These are phyloP conservation scores for Sebastes itinus DNA, from an alignment of 2,797 vertebrate genomes.

Conservation along the genomic window DNA sequence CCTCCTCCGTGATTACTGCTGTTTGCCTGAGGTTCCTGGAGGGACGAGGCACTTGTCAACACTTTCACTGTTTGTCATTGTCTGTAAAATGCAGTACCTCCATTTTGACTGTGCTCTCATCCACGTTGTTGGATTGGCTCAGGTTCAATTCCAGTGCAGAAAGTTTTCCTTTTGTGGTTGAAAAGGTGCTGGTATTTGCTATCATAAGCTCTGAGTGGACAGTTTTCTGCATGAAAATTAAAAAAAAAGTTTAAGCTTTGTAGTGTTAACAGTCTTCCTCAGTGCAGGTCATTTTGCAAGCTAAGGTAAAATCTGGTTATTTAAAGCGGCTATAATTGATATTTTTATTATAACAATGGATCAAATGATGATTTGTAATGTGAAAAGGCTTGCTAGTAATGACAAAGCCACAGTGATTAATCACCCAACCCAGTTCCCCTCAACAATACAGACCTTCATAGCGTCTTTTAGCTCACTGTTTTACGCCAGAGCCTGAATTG, in stretches of 20 bases:
- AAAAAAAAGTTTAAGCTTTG: background rate
- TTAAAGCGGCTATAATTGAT: background rate
- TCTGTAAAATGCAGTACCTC: constrained; percentile 32
- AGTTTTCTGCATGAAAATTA: background rate
- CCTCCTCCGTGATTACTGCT: constrained; percentile 68
- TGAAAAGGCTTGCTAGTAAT: background rate
- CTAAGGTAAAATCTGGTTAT: background rate
- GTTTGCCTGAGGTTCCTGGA: constrained; percentile 43
- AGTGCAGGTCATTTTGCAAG: background rate
- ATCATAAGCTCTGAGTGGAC: constrained; percentile 8
- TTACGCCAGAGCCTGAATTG: too few relatives aligned
- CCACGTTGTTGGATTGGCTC: constrained; percentile 29
- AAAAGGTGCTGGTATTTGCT: constrained; percentile 38
- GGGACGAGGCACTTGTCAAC: constrained; percentile 52
- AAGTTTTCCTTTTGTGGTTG: constrained; percentile 36
- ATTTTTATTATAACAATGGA: background rate
- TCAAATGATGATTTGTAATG: background rate
- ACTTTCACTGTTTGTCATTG: constrained; percentile 55
- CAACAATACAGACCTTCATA: background rate
- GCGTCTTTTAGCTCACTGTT: too few relatives aligned
- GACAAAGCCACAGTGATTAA: background rate
- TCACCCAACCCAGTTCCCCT: background rate
- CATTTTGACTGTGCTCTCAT: constrained; percentile 20
- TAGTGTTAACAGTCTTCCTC: background rate
- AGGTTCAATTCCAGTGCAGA: constrained; percentile 30